Conservation (phyloP, 1,140 invertebrate genomes). For the Capitella teleta region DNA sequence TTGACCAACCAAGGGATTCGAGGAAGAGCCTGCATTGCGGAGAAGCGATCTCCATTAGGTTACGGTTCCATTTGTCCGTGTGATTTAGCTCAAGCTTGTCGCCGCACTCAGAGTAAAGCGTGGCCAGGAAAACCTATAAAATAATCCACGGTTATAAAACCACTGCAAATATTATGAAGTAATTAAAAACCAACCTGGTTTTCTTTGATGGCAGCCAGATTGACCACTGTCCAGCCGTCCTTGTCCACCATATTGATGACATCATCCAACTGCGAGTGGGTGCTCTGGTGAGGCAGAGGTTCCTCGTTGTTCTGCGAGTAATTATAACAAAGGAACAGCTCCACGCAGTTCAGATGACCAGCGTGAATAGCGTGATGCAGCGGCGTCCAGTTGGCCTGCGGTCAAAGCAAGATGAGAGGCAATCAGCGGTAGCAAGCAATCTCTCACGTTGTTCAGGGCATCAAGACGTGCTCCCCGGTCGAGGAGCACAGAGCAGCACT, state of each 20-base stretch:
- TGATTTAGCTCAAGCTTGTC: no score
- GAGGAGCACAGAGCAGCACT: slow-evolving; percentile 25
- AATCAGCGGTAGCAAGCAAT: no score
- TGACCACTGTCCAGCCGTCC: slow-evolving; percentile 26
- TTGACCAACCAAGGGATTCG: slow-evolving; percentile 18
- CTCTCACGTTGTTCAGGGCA: slow-evolving; percentile 22
- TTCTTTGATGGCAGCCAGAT: slow-evolving; percentile 24
- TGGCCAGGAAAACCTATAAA: slow-evolving; percentile 8
- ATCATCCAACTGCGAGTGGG: slow-evolving; percentile 1
- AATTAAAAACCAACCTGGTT: slow-evolving; percentile 17
- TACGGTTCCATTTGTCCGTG: slow-evolving; percentile 23
- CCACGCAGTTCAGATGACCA: slow-evolving; percentile 20
- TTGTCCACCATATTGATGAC: slow-evolving; percentile 22
- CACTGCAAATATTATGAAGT: slow-evolving; percentile 20
- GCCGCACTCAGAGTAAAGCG: no score
- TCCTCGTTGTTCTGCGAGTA: slow-evolving; percentile 12
- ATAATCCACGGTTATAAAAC: not conserved
- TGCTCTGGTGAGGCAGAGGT: slow-evolving; percentile 3
- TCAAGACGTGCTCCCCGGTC: slow-evolving; percentile 23
- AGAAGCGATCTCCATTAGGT: slow-evolving; percentile 25
- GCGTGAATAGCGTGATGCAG: slow-evolving; percentile 26
- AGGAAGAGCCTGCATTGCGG: slow-evolving; percentile 21
- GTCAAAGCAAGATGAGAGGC: slow-evolving; percentile 2
- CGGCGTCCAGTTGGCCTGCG: slow-evolving; percentile 27
- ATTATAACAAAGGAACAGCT: slow-evolving; percentile 21